Conservation (phyloP, 2,888 invertebrate species). For the Erebia ligea region DNA sequence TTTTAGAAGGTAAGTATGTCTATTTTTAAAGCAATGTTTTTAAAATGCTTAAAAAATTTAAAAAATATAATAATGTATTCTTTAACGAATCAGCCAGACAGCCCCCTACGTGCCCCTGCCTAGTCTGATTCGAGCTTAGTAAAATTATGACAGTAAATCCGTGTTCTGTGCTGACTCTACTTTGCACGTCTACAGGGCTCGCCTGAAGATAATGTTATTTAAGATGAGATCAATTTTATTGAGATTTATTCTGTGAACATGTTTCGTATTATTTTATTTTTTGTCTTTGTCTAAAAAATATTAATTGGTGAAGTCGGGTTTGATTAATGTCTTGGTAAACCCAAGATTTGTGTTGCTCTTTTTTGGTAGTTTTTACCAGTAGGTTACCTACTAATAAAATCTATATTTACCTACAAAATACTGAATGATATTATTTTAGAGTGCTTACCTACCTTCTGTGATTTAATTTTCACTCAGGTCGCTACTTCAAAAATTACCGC, state of each 20-base stretch:
- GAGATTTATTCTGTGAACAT: slow-evolving; percentile 77
- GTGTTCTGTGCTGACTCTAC: slow-evolving; percentile 58
- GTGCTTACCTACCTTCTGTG: too few species aligned
- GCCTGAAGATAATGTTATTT: slow-evolving; percentile 71
- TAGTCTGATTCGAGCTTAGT: background rate
- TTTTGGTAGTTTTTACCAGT: background rate
- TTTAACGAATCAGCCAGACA: too few species aligned
- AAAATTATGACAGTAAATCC: background rate
- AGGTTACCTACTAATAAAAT: background rate
- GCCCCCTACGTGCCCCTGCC: too few species aligned
- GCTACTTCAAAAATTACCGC: too few species aligned
- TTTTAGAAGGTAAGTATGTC: too few species aligned
- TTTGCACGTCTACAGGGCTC: slow-evolving; percentile 37
- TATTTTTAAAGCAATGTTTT: too few species aligned
- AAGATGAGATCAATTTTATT: slow-evolving; percentile 79
- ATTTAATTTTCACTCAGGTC: too few species aligned
- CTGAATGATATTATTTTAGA: too few species aligned
- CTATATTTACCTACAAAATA: background rate
- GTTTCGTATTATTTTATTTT: slow-evolving; percentile 59
- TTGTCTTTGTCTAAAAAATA: slow-evolving; percentile 21
- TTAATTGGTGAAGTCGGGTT: slow-evolving; percentile 4
- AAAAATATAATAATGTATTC: too few species aligned
- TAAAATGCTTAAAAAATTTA: too few species aligned
- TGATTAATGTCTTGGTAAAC: slow-evolving; percentile 12
- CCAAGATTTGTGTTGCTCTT: slow-evolving; percentile 3